These are phyloP conservation scores for Trichomalopsis sarcophagae DNA, from an alignment of 1,140 invertebrate genomes.

Conservation along the genomic window DNA sequence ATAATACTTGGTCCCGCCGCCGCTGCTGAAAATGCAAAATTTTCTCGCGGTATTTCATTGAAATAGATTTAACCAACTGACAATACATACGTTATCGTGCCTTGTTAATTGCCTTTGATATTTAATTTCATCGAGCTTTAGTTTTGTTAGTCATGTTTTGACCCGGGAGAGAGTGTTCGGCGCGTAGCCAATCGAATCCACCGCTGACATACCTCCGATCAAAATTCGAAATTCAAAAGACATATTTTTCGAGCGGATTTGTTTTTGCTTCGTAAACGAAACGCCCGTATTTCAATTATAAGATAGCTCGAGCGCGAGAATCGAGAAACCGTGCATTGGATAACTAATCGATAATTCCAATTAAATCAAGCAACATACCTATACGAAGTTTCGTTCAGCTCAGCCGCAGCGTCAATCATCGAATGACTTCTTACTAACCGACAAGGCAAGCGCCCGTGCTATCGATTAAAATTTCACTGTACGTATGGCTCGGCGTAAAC, in stretches of 20 bases:
- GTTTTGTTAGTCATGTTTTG: too few species aligned
- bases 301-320: conserved; percentile 54
- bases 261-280: background rate
- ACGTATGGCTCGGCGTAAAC: too few species aligned
- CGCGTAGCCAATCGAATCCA: too few species aligned
- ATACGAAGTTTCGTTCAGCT: conserved; percentile 36
- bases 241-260: too few species aligned
- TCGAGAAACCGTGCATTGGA: conserved; percentile 63
- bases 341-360: conserved; percentile 72
- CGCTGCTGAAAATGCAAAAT: background rate
- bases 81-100: background rate
- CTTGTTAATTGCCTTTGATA: too few species aligned
- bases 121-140: too few species aligned
- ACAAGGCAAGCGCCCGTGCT: background rate
- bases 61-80: too few species aligned
- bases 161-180: too few species aligned
- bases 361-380: conserved; percentile 71
- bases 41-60: too few species aligned
- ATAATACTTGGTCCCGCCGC: background rate
- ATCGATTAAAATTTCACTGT: too few species aligned
- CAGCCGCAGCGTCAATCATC: conserved; percentile 55
- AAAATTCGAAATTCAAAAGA: too few species aligned
- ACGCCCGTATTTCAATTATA: conserved; percentile 21
- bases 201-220: too few species aligned
- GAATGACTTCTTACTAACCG: conserved; percentile 64